These are phyloP conservation scores for Hiodon tergisus DNA, from an alignment of 2,113 vertebrate genomes.

Conservation along the genomic window DNA sequence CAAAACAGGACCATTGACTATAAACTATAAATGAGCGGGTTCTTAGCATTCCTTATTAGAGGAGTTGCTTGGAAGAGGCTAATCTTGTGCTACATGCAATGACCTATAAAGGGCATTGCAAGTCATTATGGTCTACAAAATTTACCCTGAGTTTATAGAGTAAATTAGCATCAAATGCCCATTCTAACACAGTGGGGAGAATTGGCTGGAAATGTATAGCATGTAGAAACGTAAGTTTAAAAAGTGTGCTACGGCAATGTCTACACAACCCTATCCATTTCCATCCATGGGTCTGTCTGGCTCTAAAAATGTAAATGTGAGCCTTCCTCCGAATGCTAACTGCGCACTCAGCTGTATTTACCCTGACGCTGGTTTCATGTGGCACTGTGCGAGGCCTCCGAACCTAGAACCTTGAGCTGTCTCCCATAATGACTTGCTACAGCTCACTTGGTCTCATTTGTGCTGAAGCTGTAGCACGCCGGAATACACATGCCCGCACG, in stretches of 20 bases:
- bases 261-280: conserved; percentile 34
- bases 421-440: conserved; percentile 41
- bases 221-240: conserved; percentile 23
- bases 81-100: no score
- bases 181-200: conserved; percentile 9
- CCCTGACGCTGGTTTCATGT: conserved; percentile 43
- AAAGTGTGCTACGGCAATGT: conserved; percentile 29
- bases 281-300: conserved; percentile 32
- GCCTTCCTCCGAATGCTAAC: conserved; percentile 37
- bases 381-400: conserved; percentile 16
- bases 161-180: conserved; percentile 31
- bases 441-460: conserved; percentile 19
- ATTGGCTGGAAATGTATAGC: conserved; percentile 31
- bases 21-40: no score
- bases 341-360: conserved; percentile 48
- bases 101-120: no score
- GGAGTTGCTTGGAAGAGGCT: no score
- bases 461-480: no score
- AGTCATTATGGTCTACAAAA: neutral
- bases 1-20: neutral
- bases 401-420: conserved; percentile 19
- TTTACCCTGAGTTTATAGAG: neutral
- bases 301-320: conserved; percentile 41
- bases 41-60: no score
- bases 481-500: no score